Base-by-base conservation (phyloP, 2,113 vertebrate species). In the Formicarius rufipectus region DNA sequence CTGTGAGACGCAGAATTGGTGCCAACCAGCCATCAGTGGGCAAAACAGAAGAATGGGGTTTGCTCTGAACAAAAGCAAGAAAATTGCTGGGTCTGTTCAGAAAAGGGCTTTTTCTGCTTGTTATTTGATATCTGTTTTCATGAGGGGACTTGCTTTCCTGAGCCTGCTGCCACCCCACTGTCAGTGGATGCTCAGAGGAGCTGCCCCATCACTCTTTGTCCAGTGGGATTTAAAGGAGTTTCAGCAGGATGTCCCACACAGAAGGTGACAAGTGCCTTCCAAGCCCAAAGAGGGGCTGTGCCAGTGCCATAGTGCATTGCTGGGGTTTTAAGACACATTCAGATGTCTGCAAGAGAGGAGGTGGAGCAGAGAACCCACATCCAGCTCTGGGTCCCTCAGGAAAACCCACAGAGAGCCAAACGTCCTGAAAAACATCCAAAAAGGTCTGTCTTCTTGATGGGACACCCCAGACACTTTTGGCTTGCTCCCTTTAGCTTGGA, bases 401-500 rank as follows among this genome's bases (percentile, higher is more conserved):
- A 88, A 87, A 45, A 30, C 30, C 6, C 6, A 0, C 17, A 37
- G 35, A 69, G 18, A 80, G 5, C 3, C 53, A 84, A 92, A 33
- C 7, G 1, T 7, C 13, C 39, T 22, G 15, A 30, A 88, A 77
- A 82, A 1, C 9, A 20, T 56, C 0, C 0, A 24, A 33, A 84
- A 59, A 18, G 7, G 3, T 6, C 2, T 64, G 49, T 8, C 31
- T 58, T 42, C 7, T 4, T 33, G 49, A 25, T 6, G 19, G 35
- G 63, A 72, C 75, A 50, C 21, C 71, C 8, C 17, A 53, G 22
- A 40, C 15, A 3, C 19, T 58, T 77, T 85, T 79, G 24, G 5
- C 47, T 63, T 83, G 13, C 10, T 22, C n/a, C 20, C 6, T 73
- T 84, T 20, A 72, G 4, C 30, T 59, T 67, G 20, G 67, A 72